phyloP scores from a whole-genome alignment of 2,797 vertebrate species.

The Propithecus perrieri region DNA sequence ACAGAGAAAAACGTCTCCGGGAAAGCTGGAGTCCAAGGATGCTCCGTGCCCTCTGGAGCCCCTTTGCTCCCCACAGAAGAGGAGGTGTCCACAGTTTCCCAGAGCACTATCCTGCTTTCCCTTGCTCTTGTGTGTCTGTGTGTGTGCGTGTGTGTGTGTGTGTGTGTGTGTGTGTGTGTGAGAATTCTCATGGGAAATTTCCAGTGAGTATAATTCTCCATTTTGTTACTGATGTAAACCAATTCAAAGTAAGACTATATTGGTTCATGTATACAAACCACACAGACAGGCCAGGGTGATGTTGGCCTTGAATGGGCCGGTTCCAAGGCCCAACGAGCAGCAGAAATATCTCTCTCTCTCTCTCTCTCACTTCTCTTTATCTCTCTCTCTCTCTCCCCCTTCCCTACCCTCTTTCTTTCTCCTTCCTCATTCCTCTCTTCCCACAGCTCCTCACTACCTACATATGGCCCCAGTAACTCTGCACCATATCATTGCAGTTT shows the following conservation, averaged over 20 bases:
- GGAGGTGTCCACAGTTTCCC: neutral
- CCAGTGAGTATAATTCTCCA: neutral
- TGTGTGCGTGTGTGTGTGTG: too few relatives aligned
- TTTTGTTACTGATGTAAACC: neutral
- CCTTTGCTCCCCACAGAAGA: neutral
- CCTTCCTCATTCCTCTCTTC: too few relatives aligned
- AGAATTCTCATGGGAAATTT: neutral
- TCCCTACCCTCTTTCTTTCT: neutral
- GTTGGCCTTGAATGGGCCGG: neutral
- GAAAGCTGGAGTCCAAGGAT: neutral
- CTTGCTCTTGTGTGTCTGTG: neutral
- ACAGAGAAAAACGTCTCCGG: neutral
- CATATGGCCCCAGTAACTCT: neutral
- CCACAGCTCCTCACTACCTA: neutral
- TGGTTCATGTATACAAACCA: neutral
- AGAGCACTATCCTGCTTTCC: neutral
- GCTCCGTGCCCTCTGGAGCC: rapidly evolving
- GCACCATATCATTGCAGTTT: neutral
- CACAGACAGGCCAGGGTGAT: neutral
- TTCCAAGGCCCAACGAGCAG: neutral
- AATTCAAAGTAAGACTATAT: neutral
- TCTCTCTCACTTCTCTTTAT: too few relatives aligned
- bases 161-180: too few relatives aligned
- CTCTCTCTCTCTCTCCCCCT: too few relatives aligned
- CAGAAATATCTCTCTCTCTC: neutral